Evolutionary conservation across 2,113 vertebrate species (phyloP).

Genomic region (Elaphurus davidianus): DNA sequence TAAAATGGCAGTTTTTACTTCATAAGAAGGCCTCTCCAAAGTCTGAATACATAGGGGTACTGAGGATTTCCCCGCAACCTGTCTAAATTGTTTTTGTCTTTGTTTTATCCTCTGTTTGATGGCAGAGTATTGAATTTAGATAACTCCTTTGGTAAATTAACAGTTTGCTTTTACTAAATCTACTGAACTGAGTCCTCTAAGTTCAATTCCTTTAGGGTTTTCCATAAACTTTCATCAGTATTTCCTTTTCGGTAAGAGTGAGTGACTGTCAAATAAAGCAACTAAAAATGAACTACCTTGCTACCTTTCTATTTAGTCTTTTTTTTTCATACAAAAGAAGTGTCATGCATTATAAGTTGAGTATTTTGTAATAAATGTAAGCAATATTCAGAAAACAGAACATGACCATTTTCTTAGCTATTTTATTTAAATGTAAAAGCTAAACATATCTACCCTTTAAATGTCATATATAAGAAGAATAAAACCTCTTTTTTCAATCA

Average conservation of each 20-base stretch:
- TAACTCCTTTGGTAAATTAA: conserved; percentile 1
- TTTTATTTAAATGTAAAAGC: neutral
- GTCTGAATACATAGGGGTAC: neutral
- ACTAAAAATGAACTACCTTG: conserved; percentile 15
- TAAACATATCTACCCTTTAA: neutral
- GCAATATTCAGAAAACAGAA: neutral
- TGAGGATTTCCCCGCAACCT: neutral
- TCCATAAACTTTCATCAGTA: neutral
- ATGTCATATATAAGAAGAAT: neutral
- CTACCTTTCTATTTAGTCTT: neutral
- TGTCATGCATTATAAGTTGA: neutral
- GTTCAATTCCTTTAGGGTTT: neutral
- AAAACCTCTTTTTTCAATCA: neutral
- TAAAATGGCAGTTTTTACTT: neutral
- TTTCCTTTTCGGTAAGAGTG: neutral
- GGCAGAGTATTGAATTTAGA: neutral
- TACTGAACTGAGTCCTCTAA: conserved; percentile 1
- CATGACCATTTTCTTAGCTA: neutral
- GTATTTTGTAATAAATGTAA: neutral
- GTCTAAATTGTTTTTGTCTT: conserved; percentile 34
- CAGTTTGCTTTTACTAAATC: neutral
- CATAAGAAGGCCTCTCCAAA: neutral
- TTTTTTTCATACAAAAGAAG: neutral
- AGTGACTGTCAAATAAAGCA: neutral
- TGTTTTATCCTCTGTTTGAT: conserved; percentile 16